These are phyloP conservation scores for Caenorhabditis sp. DNA, from an alignment of 2,888 invertebrate species.

Conservation along the genomic window DNA sequence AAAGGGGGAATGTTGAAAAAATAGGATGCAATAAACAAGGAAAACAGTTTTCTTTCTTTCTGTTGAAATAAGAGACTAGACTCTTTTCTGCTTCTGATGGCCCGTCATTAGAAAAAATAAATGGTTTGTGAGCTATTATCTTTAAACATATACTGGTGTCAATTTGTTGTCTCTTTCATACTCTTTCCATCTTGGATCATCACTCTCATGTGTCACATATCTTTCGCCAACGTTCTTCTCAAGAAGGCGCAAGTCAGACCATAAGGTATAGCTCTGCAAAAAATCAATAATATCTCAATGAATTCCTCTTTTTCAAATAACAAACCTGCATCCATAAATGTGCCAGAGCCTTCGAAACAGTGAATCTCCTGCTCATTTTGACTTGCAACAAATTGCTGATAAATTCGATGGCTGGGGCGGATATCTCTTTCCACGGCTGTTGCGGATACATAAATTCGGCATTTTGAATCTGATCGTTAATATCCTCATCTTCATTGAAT, in stretches of 20 bases:
- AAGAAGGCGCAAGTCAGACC: conserved; percentile 89
- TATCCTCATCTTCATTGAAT: conserved; percentile 99
- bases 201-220: conserved; percentile 89
- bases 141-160: conserved; percentile 63
- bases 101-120: conserved; percentile 1
- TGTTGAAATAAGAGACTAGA: no score
- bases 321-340: conserved; percentile 94
- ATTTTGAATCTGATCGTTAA: conserved; percentile 98
- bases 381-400: conserved; percentile 96
- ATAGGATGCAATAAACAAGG: no score
- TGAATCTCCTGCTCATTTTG: conserved; percentile 74
- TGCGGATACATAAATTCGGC: conserved; percentile 99
- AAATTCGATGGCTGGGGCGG: conserved; percentile 86
- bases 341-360: conserved; percentile 85
- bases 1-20: no score
- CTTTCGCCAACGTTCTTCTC: conserved; percentile 83
- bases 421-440: conserved; percentile 83
- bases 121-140: not conserved
- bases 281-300: no score
- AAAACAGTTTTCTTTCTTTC: no score
- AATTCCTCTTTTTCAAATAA: not conserved
- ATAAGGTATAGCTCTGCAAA: conserved; percentile 85
- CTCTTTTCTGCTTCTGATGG: not conserved
- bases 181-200: conserved; percentile 87
- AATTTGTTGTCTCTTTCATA: conserved; percentile 74